Conservation (phyloP, 2,113 vertebrate genomes). For the Regulus satrapa region DNA sequence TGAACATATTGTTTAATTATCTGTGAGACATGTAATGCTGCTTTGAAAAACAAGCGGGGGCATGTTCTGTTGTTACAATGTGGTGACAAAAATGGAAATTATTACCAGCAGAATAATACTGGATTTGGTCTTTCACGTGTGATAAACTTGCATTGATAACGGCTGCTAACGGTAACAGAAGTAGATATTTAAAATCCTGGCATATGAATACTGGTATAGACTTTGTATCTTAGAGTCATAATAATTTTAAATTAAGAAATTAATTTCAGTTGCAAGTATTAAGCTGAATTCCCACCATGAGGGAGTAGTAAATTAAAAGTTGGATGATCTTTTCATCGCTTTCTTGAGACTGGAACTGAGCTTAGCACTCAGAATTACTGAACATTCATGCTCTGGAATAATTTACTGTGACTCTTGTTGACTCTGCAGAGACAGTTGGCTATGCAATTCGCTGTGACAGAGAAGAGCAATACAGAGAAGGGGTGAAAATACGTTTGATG, state of each 20-base stretch:
- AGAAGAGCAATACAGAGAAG: not conserved
- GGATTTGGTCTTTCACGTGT: not conserved
- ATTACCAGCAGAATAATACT: not conserved
- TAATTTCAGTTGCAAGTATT: not conserved
- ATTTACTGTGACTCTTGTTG: not conserved
- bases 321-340: not conserved
- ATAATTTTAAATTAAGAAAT: not conserved
- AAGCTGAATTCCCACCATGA: not conserved
- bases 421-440: not conserved
- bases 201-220: not conserved
- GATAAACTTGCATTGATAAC: not conserved
- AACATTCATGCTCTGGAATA: not conserved
- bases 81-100: not conserved
- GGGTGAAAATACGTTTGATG: not conserved
- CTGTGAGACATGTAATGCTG: not conserved
- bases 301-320: not conserved
- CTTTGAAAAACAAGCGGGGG: not conserved
- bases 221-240: not conserved
- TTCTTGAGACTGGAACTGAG: not conserved
- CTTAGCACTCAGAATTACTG: not conserved
- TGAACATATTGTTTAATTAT: not conserved
- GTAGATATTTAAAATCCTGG: not conserved
- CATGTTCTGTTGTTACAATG: accelerated
- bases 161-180: not conserved
- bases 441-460: not conserved